Evolutionary conservation across 2,888 invertebrate genomes (phyloP).

Genomic region (Troides oblongomaculatus): DNA sequence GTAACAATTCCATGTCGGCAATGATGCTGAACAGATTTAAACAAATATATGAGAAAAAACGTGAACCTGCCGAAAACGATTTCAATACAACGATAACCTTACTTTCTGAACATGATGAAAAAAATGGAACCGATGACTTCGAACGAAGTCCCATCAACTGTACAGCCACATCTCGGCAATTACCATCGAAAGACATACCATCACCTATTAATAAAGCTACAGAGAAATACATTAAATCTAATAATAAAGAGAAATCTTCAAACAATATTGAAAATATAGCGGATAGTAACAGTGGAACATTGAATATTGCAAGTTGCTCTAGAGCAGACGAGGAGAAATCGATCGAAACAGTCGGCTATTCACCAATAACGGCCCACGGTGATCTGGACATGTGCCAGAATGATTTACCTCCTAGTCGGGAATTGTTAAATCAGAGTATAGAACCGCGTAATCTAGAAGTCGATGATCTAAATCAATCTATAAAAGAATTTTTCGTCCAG

Average conservation of each 20-base stretch:
- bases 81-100: slow-evolving; percentile 54
- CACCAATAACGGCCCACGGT: slow-evolving; percentile 58
- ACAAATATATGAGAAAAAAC: slow-evolving; percentile 45
- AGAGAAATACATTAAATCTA: neutral
- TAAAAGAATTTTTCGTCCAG: slow-evolving; percentile 49
- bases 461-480: slow-evolving; percentile 45
- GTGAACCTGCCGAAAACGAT: slow-evolving; percentile 40
- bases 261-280: neutral
- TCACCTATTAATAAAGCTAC: neutral
- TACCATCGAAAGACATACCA: neutral
- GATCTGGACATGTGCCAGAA: slow-evolving; percentile 37
- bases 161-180: neutral
- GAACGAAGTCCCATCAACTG: neutral
- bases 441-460: slow-evolving; percentile 49
- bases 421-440: slow-evolving; percentile 41
- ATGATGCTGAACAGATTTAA: slow-evolving; percentile 52
- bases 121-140: neutral
- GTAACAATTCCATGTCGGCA: slow-evolving; percentile 44
- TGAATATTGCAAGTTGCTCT: slow-evolving; percentile 19
- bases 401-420: slow-evolving; percentile 52
- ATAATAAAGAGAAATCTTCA: neutral
- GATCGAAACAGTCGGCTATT: slow-evolving; percentile 50
- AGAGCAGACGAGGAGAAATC: slow-evolving; percentile 40
- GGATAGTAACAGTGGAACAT: slow-evolving; percentile 5
- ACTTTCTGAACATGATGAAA: slow-evolving; percentile 31